phyloP scores from a whole-genome alignment of 2,113 vertebrate genomes.

The Genyomyrus donnyi region DNA sequence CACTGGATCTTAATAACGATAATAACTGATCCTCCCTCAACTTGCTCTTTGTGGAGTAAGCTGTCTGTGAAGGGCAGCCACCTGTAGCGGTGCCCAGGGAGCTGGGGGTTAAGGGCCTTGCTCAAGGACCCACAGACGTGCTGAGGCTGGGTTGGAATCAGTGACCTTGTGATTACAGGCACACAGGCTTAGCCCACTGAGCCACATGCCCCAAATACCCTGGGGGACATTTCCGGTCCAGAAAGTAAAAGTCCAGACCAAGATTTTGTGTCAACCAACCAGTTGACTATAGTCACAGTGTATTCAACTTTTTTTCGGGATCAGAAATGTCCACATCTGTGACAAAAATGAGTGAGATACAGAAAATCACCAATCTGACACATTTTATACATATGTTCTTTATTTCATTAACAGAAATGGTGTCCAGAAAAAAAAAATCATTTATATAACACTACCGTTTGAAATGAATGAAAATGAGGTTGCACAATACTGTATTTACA shows the following conservation, averaged over 20 bases:
- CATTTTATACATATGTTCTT: slow-evolving; percentile 87
- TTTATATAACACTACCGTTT: slow-evolving; percentile 94
- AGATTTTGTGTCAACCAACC: neutral
- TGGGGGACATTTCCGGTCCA: neutral
- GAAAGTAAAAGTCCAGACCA: neutral
- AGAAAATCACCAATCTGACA: neutral
- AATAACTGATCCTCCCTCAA: too few species aligned
- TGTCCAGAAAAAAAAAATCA: slow-evolving; percentile 93
- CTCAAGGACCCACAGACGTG: too few species aligned
- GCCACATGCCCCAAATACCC: too few species aligned
- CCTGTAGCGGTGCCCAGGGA: too few species aligned
- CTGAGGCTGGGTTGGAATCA: too few species aligned
- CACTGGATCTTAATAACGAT: too few species aligned
- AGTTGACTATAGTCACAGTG: neutral
- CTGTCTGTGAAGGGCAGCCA: too few species aligned
- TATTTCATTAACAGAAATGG: slow-evolving; percentile 99
- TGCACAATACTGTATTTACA: slow-evolving; percentile 99
- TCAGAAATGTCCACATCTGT: neutral
- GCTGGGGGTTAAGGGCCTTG: too few species aligned
- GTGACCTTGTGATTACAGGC: too few species aligned
- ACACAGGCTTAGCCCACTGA: too few species aligned
- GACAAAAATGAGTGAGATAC: neutral
- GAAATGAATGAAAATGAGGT: slow-evolving; percentile 88
- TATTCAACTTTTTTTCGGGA: neutral
- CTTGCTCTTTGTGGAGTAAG: too few species aligned